Evolutionary conservation across 92 coral and sea anemone species (phyloP), one percentile per base, ranked within the genome.

Genomic region (Phenganax subtilis): DNA sequence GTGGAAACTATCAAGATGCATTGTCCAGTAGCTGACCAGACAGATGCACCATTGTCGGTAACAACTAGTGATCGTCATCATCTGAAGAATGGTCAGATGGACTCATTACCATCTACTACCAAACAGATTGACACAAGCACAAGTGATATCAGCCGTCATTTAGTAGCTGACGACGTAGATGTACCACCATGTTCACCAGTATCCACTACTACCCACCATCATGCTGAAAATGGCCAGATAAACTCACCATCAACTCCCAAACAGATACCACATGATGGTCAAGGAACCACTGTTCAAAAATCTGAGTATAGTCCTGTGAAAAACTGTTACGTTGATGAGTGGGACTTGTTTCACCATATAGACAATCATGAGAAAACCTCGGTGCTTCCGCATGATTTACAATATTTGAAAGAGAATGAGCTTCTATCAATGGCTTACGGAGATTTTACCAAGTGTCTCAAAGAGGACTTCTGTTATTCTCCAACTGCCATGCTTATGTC

Each of bases 361-460:
- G 69, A 47, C 15, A 16, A 57, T 31, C 8, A 57, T 14, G 77
- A 53, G 9, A 53, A 9, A 20, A 73, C 3, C 77, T 12, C 25
- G 59, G 28, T 51, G 15, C 54, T 79, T 47, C 83, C 83, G 0
- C 62, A 52, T 20, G 83, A 79, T 9, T 51, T 79, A 55, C 51
- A 52, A 16, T 63, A 37, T 28, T 37, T 79, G 6, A 69, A 79
- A 64, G 68, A 67, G n/a, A 79, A 73, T 52, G 73, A 79, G 10
- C 74, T 79, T 6, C 52, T 79, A 7, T 74, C 83, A 60, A 63
- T 79, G 60, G 62, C 83, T 11, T 17, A 79, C 62, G 74, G 56
- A 31, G 83, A 79, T 65, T 79, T 79, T 74, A 65, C 74, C 60
- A 79, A 79, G 63, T 79, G 62, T 64, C 83, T 79, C 57, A 73